Evolutionary conservation across 92 coral and sea anemone species (phyloP), one percentile per base, ranked within the genome.

Genomic region (Zoanthus solanderi): DNA sequence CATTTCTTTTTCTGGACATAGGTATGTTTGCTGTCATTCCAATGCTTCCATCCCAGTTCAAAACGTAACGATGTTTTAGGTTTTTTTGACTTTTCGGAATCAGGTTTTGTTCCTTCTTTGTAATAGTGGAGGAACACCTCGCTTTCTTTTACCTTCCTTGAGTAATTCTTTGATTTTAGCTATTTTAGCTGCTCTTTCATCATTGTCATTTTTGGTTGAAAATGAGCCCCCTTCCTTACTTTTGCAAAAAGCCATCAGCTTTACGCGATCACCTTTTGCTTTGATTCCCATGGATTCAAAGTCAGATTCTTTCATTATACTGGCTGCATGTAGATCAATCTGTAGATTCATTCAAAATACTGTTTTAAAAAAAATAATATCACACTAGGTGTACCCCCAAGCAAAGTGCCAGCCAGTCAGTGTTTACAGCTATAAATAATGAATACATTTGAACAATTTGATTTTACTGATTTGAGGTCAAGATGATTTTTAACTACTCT

Each of bases 1-100:
- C 83, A 11, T 18, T 78, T 48, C 9, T 54, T 78, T 79, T 79
- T 79, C 6, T 79, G 72, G 72, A 52, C 32, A 79, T 52, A 79
- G 16, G 32, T 6, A 79, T 65, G 47, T 65, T 79, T 54, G 11
- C 54, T 68, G 4, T 28, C 15, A 68, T 68, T 30, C 73, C 73
- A 30, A 29, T 68, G 44, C n/a, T 30, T 68, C 73, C 73, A 68
- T 29, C 73, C 42, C 44, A 68, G 45, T 28, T 68, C 45, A 68
- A 68, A 68, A 68, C 73, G 45, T 68, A 68, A 68, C 15, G 45
- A 68, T 68, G 73, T 68, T 68, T 68, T 68, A 29, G 14, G 3
- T 68, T 30, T 68, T 68, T 68, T 68, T 68, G 73, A 29, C 46
- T 23, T 68, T 68, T 68, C 73, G 28, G 42, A 68, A 68, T 15